A percentile compares a stretch with the other conserved stretches of the same genome.
Evolutionary conservation across 2,113 vertebrate species (phyloP).

Genomic region (Istiophorus platypterus): DNA sequence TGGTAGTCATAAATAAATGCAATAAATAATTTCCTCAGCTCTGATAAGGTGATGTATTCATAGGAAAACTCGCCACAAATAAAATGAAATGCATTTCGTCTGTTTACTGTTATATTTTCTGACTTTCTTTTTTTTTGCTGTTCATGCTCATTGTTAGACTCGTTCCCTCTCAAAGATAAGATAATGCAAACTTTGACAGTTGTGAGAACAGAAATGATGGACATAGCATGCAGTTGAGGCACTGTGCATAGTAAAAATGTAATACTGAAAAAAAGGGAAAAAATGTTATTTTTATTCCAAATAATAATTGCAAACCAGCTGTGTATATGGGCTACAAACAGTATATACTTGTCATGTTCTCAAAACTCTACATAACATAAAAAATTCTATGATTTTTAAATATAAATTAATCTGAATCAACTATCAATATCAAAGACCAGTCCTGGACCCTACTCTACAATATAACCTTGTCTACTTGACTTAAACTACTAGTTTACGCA

Average conservation of each 20-base stretch:
- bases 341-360: too few species aligned
- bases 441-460: too few species aligned
- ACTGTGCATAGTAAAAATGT: background rate
- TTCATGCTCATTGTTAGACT: background rate
- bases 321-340: background rate
- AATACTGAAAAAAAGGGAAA: background rate
- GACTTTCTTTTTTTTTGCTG: background rate
- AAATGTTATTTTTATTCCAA: background rate
- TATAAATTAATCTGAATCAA: too few species aligned
- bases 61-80: conserved; percentile 33
- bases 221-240: background rate
- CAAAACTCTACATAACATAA: too few species aligned
- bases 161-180: conserved; percentile 21
- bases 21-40: conserved; percentile 36
- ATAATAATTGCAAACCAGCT: background rate
- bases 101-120: background rate
- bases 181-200: background rate
- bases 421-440: too few species aligned
- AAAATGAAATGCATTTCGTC: conserved; percentile 45
- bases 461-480: too few species aligned
- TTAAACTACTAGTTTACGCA: too few species aligned
- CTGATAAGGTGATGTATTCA: conserved; percentile 51
- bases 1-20: conserved; percentile 64
- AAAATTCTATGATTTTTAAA: too few species aligned
- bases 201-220: background rate